Percentiles rank a stretch among this genome's conserved stretches.
These are phyloP conservation scores for Xenopus petersii DNA, from an alignment of 2,797 vertebrate genomes.

Conservation along the genomic window DNA sequence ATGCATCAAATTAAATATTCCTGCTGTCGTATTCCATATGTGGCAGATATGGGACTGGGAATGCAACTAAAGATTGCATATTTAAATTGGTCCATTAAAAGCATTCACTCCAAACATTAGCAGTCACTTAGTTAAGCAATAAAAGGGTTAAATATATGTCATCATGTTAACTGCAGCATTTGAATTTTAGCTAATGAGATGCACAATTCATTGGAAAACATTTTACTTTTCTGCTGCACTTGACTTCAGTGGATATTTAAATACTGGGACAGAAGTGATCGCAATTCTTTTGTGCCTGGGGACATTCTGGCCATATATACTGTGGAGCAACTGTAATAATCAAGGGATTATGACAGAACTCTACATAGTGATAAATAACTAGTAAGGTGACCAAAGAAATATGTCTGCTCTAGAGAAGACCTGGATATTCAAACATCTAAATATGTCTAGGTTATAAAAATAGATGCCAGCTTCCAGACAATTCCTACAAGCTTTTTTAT, in stretches of 20 bases:
- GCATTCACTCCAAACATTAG: too few relatives aligned
- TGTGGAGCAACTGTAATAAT: conserved; percentile 49
- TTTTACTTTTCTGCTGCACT: conserved; percentile 31
- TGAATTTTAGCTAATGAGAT: conserved; percentile 45
- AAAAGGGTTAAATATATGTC: conserved; percentile 38
- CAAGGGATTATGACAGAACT: conserved; percentile 45
- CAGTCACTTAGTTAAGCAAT: neutral
- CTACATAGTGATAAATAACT: conserved; percentile 45
- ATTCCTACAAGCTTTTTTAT: conserved; percentile 35
- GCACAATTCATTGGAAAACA: conserved; percentile 36
- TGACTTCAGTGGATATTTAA: conserved; percentile 43
- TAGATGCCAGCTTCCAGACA: conserved; percentile 31
- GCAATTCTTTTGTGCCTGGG: conserved; percentile 48
- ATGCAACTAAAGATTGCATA: too few relatives aligned
- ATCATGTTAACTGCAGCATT: conserved; percentile 34
- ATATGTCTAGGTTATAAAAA: conserved; percentile 36
- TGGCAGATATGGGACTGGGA: too few relatives aligned
- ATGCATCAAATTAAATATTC: too few relatives aligned
- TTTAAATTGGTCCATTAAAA: too few relatives aligned
- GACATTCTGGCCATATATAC: conserved; percentile 49
- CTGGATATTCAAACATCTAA: conserved; percentile 23
- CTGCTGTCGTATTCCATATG: too few relatives aligned
- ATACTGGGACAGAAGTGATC: conserved; percentile 42
- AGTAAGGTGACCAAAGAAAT: conserved; percentile 46
- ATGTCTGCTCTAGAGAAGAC: conserved; percentile 11